These are phyloP conservation scores for Zoroaster sp. DNA, from an alignment of 53 echinoderm and acorn worm species.

Conservation along the genomic window DNA sequence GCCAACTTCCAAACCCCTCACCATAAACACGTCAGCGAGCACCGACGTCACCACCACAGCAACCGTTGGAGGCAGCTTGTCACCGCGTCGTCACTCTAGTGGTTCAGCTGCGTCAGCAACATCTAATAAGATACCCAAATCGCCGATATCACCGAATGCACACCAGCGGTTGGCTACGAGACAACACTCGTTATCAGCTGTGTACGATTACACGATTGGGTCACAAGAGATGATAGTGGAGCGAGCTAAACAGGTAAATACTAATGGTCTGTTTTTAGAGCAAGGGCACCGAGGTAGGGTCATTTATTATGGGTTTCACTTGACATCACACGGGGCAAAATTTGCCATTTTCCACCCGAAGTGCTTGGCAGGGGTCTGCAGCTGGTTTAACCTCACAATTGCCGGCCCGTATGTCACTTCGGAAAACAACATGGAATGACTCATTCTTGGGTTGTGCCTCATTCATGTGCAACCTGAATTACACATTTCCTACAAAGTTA, in stretches of 20 bases:
- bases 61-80: not conserved
- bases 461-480: conserved; percentile 5
- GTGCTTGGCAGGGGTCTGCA: conserved; percentile 43
- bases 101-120: not conserved
- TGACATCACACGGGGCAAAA: too few species aligned
- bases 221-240: conserved; percentile 99
- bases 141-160: conserved; percentile 58
- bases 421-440: conserved; percentile 14
- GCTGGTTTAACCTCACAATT: not conserved
- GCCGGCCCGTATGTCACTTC: conserved; percentile 43
- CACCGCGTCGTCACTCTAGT: not conserved
- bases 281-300: too few species aligned
- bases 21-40: not conserved
- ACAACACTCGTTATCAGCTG: conserved; percentile 87
- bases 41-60: conserved; percentile 3
- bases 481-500: conserved; percentile 40
- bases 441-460: conserved; percentile 1
- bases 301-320: too few species aligned
- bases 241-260: conserved; percentile 94
- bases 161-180: conserved; percentile 80
- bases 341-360: not conserved
- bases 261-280: too few species aligned
- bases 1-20: conserved; percentile 23
- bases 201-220: conserved; percentile 97
- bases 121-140: conserved; percentile 54